phyloP scores from a whole-genome alignment of 2,888 invertebrate species.

The Enchytraeus crypticus region DNA sequence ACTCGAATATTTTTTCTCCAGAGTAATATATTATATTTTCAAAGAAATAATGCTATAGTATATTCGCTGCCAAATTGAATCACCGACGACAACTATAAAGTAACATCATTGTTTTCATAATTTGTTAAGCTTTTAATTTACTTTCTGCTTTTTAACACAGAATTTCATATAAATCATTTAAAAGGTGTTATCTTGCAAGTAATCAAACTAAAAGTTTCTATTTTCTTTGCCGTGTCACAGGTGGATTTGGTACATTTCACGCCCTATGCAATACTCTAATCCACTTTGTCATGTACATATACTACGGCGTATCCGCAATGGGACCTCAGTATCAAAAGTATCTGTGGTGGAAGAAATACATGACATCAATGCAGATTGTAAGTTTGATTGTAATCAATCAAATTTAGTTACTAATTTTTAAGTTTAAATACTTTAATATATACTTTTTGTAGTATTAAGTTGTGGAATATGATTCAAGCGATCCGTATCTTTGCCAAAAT shows the following conservation, averaged over 20 bases:
- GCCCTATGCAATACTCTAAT: constrained; percentile 84
- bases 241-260: constrained; percentile 94
- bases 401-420: not conserved
- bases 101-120: too few species aligned
- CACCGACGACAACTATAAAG: too few species aligned
- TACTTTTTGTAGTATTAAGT: too few species aligned
- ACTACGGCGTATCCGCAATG: constrained; percentile 79
- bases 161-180: too few species aligned
- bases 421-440: not conserved
- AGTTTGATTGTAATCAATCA: constrained; percentile 38
- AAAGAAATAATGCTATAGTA: too few species aligned
- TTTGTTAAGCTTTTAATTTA: too few species aligned
- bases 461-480: too few species aligned
- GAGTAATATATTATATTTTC: too few species aligned
- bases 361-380: constrained; percentile 82
- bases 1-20: too few species aligned
- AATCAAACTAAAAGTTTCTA: not conserved
- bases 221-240: constrained; percentile 54
- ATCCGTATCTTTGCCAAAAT: too few species aligned
- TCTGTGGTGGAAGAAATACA: constrained; percentile 92
- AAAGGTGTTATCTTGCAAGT: not conserved
- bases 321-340: constrained; percentile 71
- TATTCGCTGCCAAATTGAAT: too few species aligned
- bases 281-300: constrained; percentile 87
- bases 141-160: too few species aligned